phyloP scores from a whole-genome alignment of 2,797 vertebrate genomes.

The Aldrovandia affinis region DNA sequence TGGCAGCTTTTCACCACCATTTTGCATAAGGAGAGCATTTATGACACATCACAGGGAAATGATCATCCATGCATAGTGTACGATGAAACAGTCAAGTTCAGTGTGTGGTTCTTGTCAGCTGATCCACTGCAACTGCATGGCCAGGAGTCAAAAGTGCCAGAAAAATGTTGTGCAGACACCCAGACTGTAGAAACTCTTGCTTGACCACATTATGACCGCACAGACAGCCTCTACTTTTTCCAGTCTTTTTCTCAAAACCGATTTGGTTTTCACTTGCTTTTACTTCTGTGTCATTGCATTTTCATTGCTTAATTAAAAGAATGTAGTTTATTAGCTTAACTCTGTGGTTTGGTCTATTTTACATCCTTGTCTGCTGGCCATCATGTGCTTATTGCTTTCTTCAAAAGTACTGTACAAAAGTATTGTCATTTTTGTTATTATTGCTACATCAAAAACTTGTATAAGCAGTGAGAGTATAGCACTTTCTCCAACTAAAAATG shows the following conservation, averaged over 20 bases:
- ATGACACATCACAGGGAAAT: not conserved
- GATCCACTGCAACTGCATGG: too few species aligned
- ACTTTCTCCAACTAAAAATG: not conserved
- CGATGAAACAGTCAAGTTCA: too few species aligned
- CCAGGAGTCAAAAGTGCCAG: too few species aligned
- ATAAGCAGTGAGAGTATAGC: too few species aligned
- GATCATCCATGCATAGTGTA: too few species aligned
- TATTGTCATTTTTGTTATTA: too few species aligned
- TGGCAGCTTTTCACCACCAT: not conserved
- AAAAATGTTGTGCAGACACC: not conserved
- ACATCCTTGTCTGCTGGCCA: too few species aligned
- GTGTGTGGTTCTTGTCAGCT: too few species aligned
- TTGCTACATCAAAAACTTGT: too few species aligned
- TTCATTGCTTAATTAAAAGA: not conserved
- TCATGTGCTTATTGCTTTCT: too few species aligned
- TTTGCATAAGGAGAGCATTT: not conserved
- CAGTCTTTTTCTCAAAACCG: not conserved
- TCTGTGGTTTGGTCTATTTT: not conserved
- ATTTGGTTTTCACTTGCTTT: not conserved
- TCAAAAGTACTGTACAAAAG: too few species aligned
- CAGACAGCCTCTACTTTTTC: not conserved
- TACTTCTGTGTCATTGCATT: not conserved
- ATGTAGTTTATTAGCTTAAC: not conserved
- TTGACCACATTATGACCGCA: not conserved
- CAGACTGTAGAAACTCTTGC: not conserved